These are phyloP conservation scores for Xiphydria camelus DNA, from an alignment of 2,888 invertebrate genomes.

Conservation along the genomic window DNA sequence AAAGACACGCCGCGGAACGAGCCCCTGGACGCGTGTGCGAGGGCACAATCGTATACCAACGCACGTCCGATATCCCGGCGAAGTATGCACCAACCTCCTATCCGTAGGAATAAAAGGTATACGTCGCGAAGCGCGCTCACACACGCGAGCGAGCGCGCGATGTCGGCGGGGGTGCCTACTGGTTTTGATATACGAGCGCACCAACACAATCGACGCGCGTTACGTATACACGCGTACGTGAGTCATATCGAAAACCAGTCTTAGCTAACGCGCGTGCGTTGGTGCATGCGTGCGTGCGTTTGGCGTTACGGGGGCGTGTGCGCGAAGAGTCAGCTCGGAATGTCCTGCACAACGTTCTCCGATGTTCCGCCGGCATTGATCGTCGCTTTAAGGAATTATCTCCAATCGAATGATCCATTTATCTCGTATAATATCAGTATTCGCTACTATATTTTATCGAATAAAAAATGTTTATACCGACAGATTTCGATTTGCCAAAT, in stretches of 20 bases:
- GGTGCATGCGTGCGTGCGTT: slow-evolving; percentile 2
- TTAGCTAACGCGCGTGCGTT: slow-evolving; percentile 24
- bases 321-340: too few relatives aligned
- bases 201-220: slow-evolving; percentile 44
- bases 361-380: too few relatives aligned
- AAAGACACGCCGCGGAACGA: slow-evolving; percentile 29
- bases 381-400: too few relatives aligned
- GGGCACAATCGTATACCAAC: too few relatives aligned
- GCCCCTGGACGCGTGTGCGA: slow-evolving; percentile 3
- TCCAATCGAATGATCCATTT: too few relatives aligned
- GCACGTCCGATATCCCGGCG: neutral
- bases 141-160: slow-evolving; percentile 32
- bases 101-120: too few relatives aligned
- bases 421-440: too few relatives aligned
- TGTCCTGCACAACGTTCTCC: too few relatives aligned
- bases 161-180: slow-evolving; percentile 56
- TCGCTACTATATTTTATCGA: too few relatives aligned
- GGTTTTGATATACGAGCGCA: slow-evolving; percentile 57
- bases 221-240: slow-evolving; percentile 50
- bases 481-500: too few relatives aligned
- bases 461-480: too few relatives aligned
- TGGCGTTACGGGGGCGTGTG: too few relatives aligned
- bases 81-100: neutral
- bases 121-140: slow-evolving; percentile 7
- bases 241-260: slow-evolving; percentile 55